Conservation (phyloP, 2,888 invertebrate genomes). For the Erpobdella octoculata region DNA sequence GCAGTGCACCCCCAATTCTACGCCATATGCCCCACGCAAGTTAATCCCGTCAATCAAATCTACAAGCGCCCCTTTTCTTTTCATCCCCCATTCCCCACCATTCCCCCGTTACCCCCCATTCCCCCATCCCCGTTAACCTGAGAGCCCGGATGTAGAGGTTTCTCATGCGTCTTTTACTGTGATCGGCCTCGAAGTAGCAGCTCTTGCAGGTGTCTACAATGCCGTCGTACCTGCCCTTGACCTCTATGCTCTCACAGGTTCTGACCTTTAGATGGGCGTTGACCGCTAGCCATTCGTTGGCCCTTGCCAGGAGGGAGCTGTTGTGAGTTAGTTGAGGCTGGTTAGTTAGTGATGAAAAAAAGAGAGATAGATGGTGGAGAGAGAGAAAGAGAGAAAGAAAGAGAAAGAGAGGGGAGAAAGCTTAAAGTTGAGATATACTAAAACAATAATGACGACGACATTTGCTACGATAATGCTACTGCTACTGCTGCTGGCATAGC, state of each 20-base stretch:
- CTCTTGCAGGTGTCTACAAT: slow-evolving; percentile 39
- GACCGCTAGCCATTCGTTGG: slow-evolving; percentile 38
- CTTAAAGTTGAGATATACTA: background rate
- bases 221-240: slow-evolving; percentile 39
- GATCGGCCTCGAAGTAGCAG: slow-evolving; percentile 39
- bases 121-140: slow-evolving; percentile 34
- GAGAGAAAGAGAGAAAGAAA: background rate
- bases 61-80: too few relatives aligned
- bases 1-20: too few relatives aligned
- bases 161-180: slow-evolving; percentile 37
- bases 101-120: background rate
- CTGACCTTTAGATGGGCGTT: slow-evolving; percentile 34
- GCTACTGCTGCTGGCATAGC: background rate
- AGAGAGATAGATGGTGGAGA: background rate
- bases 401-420: background rate
- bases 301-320: slow-evolving; percentile 37
- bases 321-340: background rate
- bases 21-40: too few relatives aligned
- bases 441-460: background rate
- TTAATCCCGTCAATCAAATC: too few relatives aligned
- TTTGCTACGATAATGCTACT: background rate
- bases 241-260: slow-evolving; percentile 40
- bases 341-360: background rate
- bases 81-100: background rate
- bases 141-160: slow-evolving; percentile 40